Base-by-base conservation (phyloP, 2,888 invertebrate genomes). In the Lasioglossum calceatum region DNA sequence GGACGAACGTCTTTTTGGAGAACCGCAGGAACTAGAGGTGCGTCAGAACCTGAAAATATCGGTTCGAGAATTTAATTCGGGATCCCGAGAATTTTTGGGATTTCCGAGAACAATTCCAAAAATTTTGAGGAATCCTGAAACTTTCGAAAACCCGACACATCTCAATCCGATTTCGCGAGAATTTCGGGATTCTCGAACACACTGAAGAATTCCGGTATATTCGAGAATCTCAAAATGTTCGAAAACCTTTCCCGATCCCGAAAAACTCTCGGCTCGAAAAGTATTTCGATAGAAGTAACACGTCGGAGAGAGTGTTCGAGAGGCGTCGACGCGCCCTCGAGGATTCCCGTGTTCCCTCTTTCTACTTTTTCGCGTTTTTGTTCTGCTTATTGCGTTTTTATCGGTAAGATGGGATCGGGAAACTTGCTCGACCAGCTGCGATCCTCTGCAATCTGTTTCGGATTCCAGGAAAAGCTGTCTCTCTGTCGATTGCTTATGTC, bases 361-460 rank as follows among this genome's bases (percentile, higher is more conserved):
- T 44, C 47, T 70, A 36, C 23, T 50, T 27, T 19, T 70, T 23
- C 67, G 3, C 36, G 19, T 70, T 70, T 36, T 70, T 23, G 36
- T 81, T 74, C 44, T 58, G 44, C 32, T 77, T 54, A 23, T 64
- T n/a, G 39, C 67, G 70, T 58, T 67, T 23, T 67, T 74, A 79
- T 76, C 67, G 58, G 23, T 76, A 73, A 80, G 73, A 84, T 70
- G 86, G 32, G 64, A 14, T 79, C 75, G 82, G 82, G 82, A 89
- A 91, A 91, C 88, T 87, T 87, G 91, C 81, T 87, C 84, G 87
- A 88, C 86, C 88, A 82, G 81, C 80, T 85, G 84, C 79, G n/a
- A 42, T 71, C 64, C 74, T 39, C 19, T 67, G 39, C 67, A 75
- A 81, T 86, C 80, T 42, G 77, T 83, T 83, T 87, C 61, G 61